A percentile compares a stretch with the other conserved stretches of the same genome.
These are phyloP conservation scores for Myrmecobius fasciatus DNA, from an alignment of 2,113 vertebrate genomes.

Conservation along the genomic window DNA sequence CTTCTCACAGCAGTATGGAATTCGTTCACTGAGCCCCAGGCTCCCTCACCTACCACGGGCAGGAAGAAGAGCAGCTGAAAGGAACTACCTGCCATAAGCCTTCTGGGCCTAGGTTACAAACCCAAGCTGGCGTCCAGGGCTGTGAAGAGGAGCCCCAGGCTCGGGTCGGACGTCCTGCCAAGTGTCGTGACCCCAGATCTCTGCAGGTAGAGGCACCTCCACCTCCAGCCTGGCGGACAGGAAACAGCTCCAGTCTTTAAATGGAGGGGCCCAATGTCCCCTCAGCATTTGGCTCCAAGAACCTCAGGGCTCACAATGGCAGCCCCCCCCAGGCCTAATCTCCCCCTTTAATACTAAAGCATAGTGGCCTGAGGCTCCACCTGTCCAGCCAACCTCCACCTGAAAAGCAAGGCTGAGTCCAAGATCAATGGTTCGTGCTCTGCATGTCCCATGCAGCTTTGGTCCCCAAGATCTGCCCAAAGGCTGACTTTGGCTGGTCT, in stretches of 20 bases:
- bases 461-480: background rate
- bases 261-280: background rate
- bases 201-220: background rate
- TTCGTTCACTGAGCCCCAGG: background rate
- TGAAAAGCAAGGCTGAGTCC: background rate
- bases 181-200: background rate
- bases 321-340: background rate
- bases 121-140: background rate
- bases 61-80: background rate
- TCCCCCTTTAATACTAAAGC: background rate
- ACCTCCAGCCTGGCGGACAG: background rate
- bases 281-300: background rate
- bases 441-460: background rate
- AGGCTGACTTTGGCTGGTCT: background rate
- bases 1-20: background rate
- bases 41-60: background rate
- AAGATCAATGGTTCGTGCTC: background rate
- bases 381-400: constrained; percentile 1
- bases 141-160: background rate
- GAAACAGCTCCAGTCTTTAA: background rate
- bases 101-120: background rate
- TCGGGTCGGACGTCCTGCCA: background rate
- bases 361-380: background rate
- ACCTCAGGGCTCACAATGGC: background rate
- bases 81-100: background rate